Conservation (phyloP, 23 tunicate species). For the Phallusia fumigata region DNA sequence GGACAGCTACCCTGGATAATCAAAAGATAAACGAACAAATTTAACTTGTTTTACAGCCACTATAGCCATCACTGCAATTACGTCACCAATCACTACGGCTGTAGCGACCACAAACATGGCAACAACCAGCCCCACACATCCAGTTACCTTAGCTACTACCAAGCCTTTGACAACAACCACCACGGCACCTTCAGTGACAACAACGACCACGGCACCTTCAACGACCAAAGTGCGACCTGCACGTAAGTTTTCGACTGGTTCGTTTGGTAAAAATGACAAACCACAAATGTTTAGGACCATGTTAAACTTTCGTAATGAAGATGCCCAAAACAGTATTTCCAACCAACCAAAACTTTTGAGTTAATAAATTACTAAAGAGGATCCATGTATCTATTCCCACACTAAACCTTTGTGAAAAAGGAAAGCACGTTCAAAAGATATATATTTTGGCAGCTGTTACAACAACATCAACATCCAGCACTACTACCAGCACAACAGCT, state of each 20-base stretch:
- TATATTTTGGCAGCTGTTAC: no score
- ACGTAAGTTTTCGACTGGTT: neutral
- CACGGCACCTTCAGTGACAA: neutral
- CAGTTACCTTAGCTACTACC: neutral
- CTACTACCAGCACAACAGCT: neutral
- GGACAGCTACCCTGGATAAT: no score
- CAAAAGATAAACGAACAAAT: neutral
- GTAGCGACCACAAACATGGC: neutral
- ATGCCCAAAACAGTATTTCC: no score
- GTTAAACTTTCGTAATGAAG: no score
- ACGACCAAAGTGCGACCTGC: neutral
- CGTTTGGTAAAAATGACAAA: no score
- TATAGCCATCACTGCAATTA: neutral
- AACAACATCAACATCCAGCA: neutral
- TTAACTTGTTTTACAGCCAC: neutral
- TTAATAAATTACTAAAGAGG: no score
- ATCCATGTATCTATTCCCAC: no score
- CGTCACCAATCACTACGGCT: neutral
- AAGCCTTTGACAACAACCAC: neutral
- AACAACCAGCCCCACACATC: neutral
- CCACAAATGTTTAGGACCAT: no score
- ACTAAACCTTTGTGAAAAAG: no score
- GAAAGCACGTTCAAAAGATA: no score
- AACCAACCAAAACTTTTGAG: no score
- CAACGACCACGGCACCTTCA: neutral